phyloP scores from a whole-genome alignment of 2,113 vertebrate genomes.

The Cygnus atratus region DNA sequence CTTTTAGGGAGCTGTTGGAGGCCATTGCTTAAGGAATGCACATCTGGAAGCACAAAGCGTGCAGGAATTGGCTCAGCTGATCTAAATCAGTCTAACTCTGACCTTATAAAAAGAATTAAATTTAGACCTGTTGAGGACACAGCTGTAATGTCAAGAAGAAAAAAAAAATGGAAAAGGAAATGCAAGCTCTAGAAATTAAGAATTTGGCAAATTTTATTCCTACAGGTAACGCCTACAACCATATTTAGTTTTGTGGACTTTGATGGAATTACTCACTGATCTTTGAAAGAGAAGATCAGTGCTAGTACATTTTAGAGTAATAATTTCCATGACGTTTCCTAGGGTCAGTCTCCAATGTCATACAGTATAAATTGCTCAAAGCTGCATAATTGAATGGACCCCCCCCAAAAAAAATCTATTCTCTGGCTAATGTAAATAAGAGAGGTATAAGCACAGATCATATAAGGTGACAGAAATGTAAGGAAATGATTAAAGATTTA shows the following conservation, averaged over 20 bases:
- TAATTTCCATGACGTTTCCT: neutral
- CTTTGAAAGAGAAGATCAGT: neutral
- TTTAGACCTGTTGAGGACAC: neutral
- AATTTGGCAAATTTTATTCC: neutral
- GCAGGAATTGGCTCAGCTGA: neutral
- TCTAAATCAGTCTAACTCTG: neutral
- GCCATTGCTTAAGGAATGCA: rapidly evolving
- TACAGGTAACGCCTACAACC: neutral
- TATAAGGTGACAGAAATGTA: neutral
- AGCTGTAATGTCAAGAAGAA: neutral
- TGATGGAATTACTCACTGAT: neutral
- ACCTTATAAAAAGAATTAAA: neutral
- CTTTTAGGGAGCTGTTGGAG: neutral
- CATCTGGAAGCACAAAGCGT: neutral
- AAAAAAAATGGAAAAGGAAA: neutral
- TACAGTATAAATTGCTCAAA: slow-evolving; percentile 30
- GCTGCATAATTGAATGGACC: slow-evolving; percentile 21
- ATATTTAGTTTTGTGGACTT: neutral
- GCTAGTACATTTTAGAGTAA: neutral
- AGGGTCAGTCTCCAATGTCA: neutral
- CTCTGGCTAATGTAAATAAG: slow-evolving; percentile 40
- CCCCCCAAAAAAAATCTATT: neutral
- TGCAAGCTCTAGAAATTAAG: neutral
- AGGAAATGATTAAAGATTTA: slow-evolving; percentile 63
- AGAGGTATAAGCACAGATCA: slow-evolving; percentile 34